Conservation (phyloP, 2,113 vertebrate species). For the Chunga burmeisteri region DNA sequence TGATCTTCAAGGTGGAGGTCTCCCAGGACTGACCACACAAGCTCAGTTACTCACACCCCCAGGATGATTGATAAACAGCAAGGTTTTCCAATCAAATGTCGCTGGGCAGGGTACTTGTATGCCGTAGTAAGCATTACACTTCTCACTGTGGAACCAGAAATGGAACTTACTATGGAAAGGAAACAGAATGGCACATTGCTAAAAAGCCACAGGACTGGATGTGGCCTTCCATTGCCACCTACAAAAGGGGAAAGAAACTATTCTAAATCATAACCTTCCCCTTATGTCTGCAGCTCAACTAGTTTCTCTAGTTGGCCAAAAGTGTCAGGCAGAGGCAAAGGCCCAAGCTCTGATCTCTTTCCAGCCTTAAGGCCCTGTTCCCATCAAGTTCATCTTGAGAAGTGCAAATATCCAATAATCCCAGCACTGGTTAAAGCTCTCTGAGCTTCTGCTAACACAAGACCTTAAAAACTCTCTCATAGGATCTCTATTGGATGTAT, state of each 20-base stretch:
- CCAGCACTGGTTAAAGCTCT: background rate
- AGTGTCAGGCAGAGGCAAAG: background rate
- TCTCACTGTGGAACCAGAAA: background rate
- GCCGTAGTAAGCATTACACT: background rate
- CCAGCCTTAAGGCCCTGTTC: background rate
- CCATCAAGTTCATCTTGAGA: background rate
- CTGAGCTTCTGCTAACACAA: background rate
- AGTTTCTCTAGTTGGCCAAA: background rate
- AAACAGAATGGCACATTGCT: background rate
- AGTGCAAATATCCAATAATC: background rate
- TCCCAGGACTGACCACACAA: background rate
- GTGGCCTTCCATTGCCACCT: background rate
- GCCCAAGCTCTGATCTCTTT: background rate
- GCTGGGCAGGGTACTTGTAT: rapidly evolving
- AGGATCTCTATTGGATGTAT: background rate
- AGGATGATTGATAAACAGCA: background rate
- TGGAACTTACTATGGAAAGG: background rate
- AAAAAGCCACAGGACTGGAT: background rate
- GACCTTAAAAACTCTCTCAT: background rate
- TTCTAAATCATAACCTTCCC: background rate
- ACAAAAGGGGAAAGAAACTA: background rate
- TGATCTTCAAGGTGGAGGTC: background rate
- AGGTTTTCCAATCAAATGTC: background rate
- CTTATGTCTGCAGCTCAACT: background rate
- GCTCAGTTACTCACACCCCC: background rate